Conservation (phyloP, 2,113 vertebrate species). For the Notarius quadriscutis region DNA sequence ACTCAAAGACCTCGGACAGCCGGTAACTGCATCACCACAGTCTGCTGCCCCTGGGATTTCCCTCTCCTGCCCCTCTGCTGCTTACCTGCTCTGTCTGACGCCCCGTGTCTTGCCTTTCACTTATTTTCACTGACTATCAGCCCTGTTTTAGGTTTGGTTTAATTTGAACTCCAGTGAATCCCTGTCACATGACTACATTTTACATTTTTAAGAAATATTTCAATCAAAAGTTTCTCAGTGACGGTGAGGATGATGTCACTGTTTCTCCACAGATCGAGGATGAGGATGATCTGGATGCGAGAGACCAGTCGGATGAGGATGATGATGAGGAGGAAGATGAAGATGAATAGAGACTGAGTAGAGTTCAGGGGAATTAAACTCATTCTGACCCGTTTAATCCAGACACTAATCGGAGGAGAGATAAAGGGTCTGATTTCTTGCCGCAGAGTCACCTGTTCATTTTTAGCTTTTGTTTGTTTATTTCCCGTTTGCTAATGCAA, state of each 20-base stretch:
- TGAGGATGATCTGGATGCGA: slow-evolving; percentile 74
- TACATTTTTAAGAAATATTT: background rate
- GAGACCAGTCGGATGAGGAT: slow-evolving; percentile 70
- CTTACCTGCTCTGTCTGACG: too few relatives aligned
- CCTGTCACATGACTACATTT: background rate
- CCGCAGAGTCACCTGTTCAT: background rate
- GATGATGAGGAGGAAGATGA: slow-evolving; percentile 66
- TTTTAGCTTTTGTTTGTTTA: slow-evolving; percentile 9
- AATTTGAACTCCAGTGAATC: background rate
- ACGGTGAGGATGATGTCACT: slow-evolving; percentile 9
- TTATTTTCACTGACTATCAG: background rate
- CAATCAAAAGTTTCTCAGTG: background rate
- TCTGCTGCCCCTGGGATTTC: background rate
- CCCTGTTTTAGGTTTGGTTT: background rate
- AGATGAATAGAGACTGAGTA: slow-evolving; percentile 48
- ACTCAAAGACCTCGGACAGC: slow-evolving; percentile 86
- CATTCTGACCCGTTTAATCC: background rate
- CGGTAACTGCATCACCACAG: slow-evolving; percentile 68
- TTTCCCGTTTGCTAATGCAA: background rate
- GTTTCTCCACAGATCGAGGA: slow-evolving; percentile 74
- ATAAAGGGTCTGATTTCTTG: background rate
- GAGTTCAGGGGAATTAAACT: slow-evolving; percentile 16
- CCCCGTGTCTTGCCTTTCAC: background rate
- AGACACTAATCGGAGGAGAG: slow-evolving; percentile 8
- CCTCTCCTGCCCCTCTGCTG: background rate